Evolutionary conservation across 1,140 invertebrate species (phyloP).

Genomic region (Drosophila tsacasi): DNA sequence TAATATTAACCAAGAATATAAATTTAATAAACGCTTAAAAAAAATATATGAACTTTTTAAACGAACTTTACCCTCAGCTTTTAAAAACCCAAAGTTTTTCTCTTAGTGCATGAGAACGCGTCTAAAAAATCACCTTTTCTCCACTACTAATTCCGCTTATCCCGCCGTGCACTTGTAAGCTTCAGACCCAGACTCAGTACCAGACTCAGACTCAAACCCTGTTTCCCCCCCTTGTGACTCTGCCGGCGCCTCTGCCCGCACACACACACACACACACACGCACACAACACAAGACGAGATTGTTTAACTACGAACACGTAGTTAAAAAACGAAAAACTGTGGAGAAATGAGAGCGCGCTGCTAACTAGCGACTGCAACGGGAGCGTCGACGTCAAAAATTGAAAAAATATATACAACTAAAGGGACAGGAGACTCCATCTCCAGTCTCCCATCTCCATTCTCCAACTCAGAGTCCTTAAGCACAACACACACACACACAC

Average conservation of each 20-base stretch:
- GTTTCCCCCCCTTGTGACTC: slow-evolving; percentile 4
- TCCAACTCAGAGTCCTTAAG: slow-evolving; percentile 21
- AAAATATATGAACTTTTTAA: too few relatives aligned
- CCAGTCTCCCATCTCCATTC: not conserved
- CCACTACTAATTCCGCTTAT: slow-evolving; percentile 72
- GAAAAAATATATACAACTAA: slow-evolving; percentile 67
- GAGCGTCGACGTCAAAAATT: slow-evolving; percentile 70
- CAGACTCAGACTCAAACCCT: not conserved
- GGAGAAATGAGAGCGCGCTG: slow-evolving; percentile 7
- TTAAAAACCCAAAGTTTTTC: not conserved
- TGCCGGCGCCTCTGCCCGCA: slow-evolving; percentile 25
- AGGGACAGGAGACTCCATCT: slow-evolving; percentile 16
- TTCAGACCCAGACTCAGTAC: not conserved
- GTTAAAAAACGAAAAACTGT: slow-evolving; percentile 80
- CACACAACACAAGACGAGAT: slow-evolving; percentile 81
- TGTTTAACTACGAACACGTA: slow-evolving; percentile 85
- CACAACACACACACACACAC: slow-evolving; percentile 40
- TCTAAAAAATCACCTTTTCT: slow-evolving; percentile 69
- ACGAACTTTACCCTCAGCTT: too few relatives aligned
- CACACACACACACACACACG: slow-evolving; percentile 31
- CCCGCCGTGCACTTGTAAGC: slow-evolving; percentile 59
- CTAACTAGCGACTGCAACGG: slow-evolving; percentile 56
- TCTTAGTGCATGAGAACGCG: slow-evolving; percentile 14
- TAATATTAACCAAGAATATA: too few relatives aligned
- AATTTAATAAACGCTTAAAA: too few relatives aligned